A percentile compares a stretch with the other conserved stretches of the same genome.
Evolutionary conservation across 2,797 vertebrate species (phyloP).

Genomic region (Buphagus erythrorhynchus): DNA sequence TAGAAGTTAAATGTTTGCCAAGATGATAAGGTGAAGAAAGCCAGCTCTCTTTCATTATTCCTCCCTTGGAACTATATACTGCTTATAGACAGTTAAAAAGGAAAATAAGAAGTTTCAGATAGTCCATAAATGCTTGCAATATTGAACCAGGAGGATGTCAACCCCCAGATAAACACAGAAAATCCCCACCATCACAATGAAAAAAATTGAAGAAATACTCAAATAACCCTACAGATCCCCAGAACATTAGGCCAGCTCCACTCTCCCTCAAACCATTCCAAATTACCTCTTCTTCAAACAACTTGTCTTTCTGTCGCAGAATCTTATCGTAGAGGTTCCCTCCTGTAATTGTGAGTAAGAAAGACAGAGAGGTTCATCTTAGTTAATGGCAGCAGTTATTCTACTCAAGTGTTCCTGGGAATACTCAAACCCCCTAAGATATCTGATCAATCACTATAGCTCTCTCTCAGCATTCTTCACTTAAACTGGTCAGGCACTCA

Average conservation of each 20-base stretch:
- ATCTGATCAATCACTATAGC: background rate
- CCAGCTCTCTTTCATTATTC: background rate
- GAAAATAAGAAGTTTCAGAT: background rate
- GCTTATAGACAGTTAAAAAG: background rate
- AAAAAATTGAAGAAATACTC: background rate
- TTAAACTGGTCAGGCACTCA: background rate
- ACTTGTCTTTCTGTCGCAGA: conserved; percentile 89
- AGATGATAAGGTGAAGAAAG: background rate
- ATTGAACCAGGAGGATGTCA: background rate
- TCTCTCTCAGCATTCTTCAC: background rate
- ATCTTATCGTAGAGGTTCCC: conserved; percentile 98
- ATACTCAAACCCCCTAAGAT: background rate
- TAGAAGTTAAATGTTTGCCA: background rate
- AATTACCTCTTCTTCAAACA: conserved; percentile 93
- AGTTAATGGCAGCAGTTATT: background rate
- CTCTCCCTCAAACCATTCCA: background rate
- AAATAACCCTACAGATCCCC: background rate
- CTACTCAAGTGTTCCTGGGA: background rate
- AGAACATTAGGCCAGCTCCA: background rate
- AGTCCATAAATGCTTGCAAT: background rate
- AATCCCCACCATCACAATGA: background rate
- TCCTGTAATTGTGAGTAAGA: conserved; percentile 79
- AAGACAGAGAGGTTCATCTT: conserved; percentile 10
- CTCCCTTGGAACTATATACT: background rate
- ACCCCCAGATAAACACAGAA: background rate